A percentile compares a stretch with the other conserved stretches of the same genome.
These are phyloP conservation scores for Triplophysa bombifrons DNA, from an alignment of 2,797 vertebrate species.

Conservation along the genomic window DNA sequence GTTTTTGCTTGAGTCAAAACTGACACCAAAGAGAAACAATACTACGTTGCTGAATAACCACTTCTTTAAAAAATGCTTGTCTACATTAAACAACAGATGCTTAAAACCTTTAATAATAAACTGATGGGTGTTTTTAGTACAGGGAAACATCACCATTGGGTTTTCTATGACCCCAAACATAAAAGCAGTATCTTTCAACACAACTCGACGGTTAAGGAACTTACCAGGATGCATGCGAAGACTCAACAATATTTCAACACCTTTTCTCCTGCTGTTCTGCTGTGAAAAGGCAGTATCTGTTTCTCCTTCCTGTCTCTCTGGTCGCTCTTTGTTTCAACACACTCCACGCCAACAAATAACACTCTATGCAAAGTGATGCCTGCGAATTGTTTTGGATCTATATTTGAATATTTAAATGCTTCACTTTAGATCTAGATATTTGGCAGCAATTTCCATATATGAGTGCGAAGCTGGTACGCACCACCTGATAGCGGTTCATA, in stretches of 20 bases:
- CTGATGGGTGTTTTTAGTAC: neutral
- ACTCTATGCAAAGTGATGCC: constrained; percentile 75
- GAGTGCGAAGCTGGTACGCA: constrained; percentile 54
- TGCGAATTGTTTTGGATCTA: constrained; percentile 74
- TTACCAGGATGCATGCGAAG: constrained; percentile 34
- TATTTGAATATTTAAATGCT: constrained; percentile 82
- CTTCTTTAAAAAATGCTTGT: neutral
- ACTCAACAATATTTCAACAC: neutral
- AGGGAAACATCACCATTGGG: neutral
- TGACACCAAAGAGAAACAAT: neutral
- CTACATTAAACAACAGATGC: neutral
- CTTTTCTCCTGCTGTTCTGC: neutral
- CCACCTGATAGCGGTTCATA: constrained; percentile 50
- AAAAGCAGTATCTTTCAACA: neutral
- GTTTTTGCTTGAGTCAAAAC: neutral
- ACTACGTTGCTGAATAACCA: neutral
- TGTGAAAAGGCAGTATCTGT: neutral
- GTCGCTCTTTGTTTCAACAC: constrained; percentile 26
- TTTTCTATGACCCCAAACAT: neutral
- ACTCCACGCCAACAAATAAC: constrained; percentile 69
- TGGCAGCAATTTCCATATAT: constrained; percentile 73
- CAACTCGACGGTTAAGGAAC: constrained; percentile 22
- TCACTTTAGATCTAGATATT: constrained; percentile 75
- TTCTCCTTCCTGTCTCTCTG: constrained; percentile 12
- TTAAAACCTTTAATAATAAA: neutral